A percentile compares a stretch with the other conserved stretches of the same genome.
phyloP scores from a whole-genome alignment of 2,888 invertebrate species.

The Meganola albula region DNA sequence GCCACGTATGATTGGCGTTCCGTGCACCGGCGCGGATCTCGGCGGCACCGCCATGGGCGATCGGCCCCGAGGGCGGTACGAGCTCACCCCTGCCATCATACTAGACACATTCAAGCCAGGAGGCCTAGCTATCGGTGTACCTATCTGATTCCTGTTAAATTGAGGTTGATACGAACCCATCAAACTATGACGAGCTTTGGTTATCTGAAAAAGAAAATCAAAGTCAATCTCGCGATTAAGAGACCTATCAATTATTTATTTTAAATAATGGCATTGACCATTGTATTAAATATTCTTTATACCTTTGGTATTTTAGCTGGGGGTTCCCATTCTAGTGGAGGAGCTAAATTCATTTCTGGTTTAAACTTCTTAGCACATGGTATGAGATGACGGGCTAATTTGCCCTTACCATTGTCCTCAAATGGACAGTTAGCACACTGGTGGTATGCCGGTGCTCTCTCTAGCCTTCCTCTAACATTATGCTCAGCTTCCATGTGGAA shows the following conservation, averaged over 20 bases:
- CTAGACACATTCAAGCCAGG: conserved; percentile 29
- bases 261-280: neutral
- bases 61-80: conserved; percentile 50
- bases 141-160: conserved; percentile 57
- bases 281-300: conserved; percentile 5
- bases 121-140: conserved; percentile 44
- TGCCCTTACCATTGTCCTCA: conserved; percentile 95
- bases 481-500: conserved; percentile 96
- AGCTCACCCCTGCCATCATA: conserved; percentile 27
- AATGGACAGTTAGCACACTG: conserved; percentile 96
- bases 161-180: conserved; percentile 51
- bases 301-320: conserved; percentile 94
- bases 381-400: conserved; percentile 90
- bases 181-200: conserved; percentile 48
- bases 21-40: conserved; percentile 38
- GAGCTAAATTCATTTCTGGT: conserved; percentile 90
- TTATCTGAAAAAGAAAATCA: conserved; percentile 37
- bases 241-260: no score
- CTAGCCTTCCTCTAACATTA: conserved; percentile 88
- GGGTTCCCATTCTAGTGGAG: conserved; percentile 94
- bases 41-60: conserved; percentile 36
- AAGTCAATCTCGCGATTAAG: neutral
- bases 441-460: conserved; percentile 90
- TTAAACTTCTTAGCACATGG: conserved; percentile 94
- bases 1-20: conserved; percentile 43